Conservation (phyloP, 2,888 invertebrate genomes). For the Diaphora mendica region DNA sequence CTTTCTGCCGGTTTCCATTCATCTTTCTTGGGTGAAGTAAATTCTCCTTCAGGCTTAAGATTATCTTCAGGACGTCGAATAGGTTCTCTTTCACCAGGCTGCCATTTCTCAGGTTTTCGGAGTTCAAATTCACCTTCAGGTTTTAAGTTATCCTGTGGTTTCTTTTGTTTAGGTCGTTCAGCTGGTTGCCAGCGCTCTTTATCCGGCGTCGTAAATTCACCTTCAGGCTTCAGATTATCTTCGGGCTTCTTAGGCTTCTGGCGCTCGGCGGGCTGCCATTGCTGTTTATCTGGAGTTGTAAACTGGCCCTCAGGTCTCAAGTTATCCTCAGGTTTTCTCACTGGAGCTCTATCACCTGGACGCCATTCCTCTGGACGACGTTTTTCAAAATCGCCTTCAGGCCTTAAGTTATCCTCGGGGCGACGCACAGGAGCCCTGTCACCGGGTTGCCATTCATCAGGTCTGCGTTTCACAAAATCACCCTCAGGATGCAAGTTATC, state of each 20-base stretch:
- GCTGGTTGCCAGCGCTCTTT: slow-evolving; percentile 81
- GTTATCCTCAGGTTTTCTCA: slow-evolving; percentile 54
- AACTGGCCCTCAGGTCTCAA: slow-evolving; percentile 83
- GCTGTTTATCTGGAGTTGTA: slow-evolving; percentile 39
- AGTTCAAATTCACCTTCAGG: slow-evolving; percentile 68
- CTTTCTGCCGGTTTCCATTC: slow-evolving; percentile 81
- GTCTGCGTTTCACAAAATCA: slow-evolving; percentile 87
- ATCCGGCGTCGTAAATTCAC: slow-evolving; percentile 76
- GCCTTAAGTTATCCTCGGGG: slow-evolving; percentile 31
- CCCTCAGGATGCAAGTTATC: slow-evolving; percentile 86
- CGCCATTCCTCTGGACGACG: slow-evolving; percentile 70
- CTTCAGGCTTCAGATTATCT: slow-evolving; percentile 85
- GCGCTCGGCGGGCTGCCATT: slow-evolving; percentile 73
- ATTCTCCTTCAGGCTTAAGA: slow-evolving; percentile 41
- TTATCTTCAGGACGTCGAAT: slow-evolving; percentile 70
- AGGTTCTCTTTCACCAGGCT: slow-evolving; percentile 64
- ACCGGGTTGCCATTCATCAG: slow-evolving; percentile 58
- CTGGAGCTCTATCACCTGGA: slow-evolving; percentile 64
- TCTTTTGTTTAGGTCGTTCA: slow-evolving; percentile 74
- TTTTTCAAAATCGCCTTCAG: slow-evolving; percentile 71
- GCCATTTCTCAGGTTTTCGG: slow-evolving; percentile 73
- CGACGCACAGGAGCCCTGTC: slow-evolving; percentile 79
- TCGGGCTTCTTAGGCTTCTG: slow-evolving; percentile 43
- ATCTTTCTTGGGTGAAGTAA: slow-evolving; percentile 71
- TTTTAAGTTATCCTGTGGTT: slow-evolving; percentile 83